A percentile compares a stretch with the other conserved stretches of the same genome.
Conservation (phyloP, 2,888 invertebrate species). For the Dorcus parallelipipedus region DNA sequence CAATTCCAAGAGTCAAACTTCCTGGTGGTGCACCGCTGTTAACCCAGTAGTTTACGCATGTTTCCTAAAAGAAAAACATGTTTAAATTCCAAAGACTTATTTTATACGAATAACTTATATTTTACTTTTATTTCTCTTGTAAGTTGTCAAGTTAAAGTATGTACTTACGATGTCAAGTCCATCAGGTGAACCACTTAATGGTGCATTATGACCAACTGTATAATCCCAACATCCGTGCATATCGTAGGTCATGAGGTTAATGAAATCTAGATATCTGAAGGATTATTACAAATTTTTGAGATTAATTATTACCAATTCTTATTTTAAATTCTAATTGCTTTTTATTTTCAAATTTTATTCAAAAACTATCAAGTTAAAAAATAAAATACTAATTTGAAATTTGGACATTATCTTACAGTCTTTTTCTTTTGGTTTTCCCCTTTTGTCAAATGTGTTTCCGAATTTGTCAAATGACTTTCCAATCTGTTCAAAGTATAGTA, state of each 20-base stretch:
- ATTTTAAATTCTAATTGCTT: no score
- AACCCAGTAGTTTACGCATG: constrained; percentile 51
- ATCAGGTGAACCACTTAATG: constrained; percentile 54
- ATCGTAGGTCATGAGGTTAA: constrained; percentile 73
- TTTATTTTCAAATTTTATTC: no score
- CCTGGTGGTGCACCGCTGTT: constrained; percentile 55
- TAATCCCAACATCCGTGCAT: constrained; percentile 65
- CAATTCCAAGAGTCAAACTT: constrained; percentile 67
- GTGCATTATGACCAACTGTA: constrained; percentile 63
- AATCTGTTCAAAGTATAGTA: no score
- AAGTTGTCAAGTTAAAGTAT: neutral
- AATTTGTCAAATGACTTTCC: no score
- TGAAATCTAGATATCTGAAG: constrained; percentile 58
- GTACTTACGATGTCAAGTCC: constrained; percentile 19
- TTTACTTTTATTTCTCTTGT: neutral
- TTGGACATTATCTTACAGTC: no score
- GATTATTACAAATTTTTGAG: constrained; percentile 15
- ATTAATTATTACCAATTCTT: neutral
- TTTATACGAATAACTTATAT: no score
- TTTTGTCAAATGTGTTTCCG: no score
- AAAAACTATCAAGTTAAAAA: no score
- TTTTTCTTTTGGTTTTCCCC: no score
- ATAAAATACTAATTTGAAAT: no score
- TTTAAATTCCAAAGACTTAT: no score
- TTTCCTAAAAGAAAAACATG: constrained; percentile 10